Evolutionary conservation across 92 coral and sea anemone genomes (phyloP), one percentile per base, ranked within the genome.

Genomic region (Heliopora coerulea): DNA sequence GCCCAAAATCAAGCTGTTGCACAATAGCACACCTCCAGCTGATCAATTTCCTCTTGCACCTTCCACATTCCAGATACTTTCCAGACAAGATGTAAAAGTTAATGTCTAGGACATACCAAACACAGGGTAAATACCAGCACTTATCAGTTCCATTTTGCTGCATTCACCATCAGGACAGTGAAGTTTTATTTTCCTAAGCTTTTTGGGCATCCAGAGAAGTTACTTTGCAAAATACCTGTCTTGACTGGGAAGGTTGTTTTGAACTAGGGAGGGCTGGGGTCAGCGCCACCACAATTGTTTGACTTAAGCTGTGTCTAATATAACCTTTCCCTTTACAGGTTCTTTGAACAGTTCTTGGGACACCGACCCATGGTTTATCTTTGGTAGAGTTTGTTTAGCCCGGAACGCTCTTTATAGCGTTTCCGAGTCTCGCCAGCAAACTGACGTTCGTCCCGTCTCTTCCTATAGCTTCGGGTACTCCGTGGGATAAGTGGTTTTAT

Each of bases 141-240:
- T 34, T 0, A 73, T 80, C 5, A 79, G 54, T 20, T 58, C 72
- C 0, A 44, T 31, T 17, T 83, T 30, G 1, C 13, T 20, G 32
- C 83, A 79, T 10, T 40, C 23, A 19, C 56, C 14, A 25, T 79
- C 83, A 28, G 85, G 87, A 29, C 85, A 81, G 30, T 62, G 14
- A 48, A 81, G 31, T 15, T 26, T 64, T 46, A 81, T 72, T 25
- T 33, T 78, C 86, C 85, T 81, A 6, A 85, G 75, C 70, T 85
- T 85, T 59, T 80, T 80, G 14, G 89, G 89, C 85, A 80, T 85
- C 89, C 85, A 85, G 26, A 85, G 40, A 74, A 85, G 54, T 0
- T 75, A 79, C 18, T 62, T 85, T n/a, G 80, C 72, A 56, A 75
- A 80, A 56, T 44, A 80, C 21, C 68, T 61, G 54, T 72, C 76